Evolutionary conservation across 2,888 invertebrate genomes (phyloP), one percentile per base, ranked within the genome.

Genomic region (Chrysodeixis includens): DNA sequence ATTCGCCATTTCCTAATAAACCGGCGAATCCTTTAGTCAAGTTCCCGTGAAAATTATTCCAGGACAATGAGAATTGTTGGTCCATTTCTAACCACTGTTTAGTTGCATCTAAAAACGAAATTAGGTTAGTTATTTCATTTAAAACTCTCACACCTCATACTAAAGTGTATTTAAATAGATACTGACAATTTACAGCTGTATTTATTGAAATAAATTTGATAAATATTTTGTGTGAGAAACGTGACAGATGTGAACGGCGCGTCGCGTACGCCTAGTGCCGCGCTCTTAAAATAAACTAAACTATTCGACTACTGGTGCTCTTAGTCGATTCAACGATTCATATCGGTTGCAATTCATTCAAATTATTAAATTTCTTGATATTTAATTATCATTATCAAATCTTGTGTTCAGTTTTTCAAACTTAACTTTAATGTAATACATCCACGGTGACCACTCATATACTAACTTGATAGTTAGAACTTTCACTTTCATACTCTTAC

Each of bases 31-130:
- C 97, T 86, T 96, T 95, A 81, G 96, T 96, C 83, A 97, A 94
- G 87, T 97, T 97, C 74, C 96, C 96, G 91, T 96, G 96, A 95
- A 97, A 97, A 92, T 97, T 97, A 88, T 97, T 97, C 97, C 97
- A 97, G 88, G 96, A 96, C 90, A 97, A 94, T 88, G 97, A 97
- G 88, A 96, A 96, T 90, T 96, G 96, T 92, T 96, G 96, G 88
- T 96, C 96, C 95, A 96, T 96, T 88, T 93, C 88, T 92, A 95
- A 93, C 81, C 86, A 85, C 84, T 86, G 81, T 82, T 82, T 71
- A 65, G 81, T 85, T 78, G 85, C 91, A 90, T 91, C 87, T 92
- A 83, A 55, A 87, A 86, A 55, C 57, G 56, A 60, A 74, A 20
- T 26, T 14, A 2, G 5, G 56, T 32, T 30, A 30, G 69, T 63